Percentiles rank a stretch among this genome's conserved stretches.
Evolutionary conservation across 2,113 vertebrate species (phyloP).

Genomic region (Petromus typicus): DNA sequence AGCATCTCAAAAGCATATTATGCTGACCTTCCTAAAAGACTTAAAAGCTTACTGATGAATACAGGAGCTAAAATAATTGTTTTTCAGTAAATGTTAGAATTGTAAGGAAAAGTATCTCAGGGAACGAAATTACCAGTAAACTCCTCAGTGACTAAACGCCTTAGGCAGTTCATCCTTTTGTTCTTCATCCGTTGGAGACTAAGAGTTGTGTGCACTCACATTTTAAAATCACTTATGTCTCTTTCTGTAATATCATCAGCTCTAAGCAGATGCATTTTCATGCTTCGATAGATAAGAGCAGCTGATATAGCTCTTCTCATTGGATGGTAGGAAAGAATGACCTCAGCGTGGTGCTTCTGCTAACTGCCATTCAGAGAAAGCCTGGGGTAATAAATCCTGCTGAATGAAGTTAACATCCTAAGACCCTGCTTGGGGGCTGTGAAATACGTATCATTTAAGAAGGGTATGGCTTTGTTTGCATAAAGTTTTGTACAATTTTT

Average conservation of each 20-base stretch:
- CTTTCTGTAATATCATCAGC: not conserved
- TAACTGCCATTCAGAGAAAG: not conserved
- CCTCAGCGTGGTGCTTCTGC: not conserved
- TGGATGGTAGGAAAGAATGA: not conserved
- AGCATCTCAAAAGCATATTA: slow-evolving; percentile 31
- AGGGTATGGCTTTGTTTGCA: not conserved
- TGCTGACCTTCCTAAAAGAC: not conserved
- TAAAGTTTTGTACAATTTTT: not conserved
- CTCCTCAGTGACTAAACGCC: not conserved
- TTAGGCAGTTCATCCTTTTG: not conserved
- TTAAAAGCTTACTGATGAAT: slow-evolving; percentile 3
- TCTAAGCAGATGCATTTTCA: not conserved
- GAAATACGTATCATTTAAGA: not conserved
- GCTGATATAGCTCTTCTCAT: not conserved
- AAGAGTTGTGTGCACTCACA: not conserved
- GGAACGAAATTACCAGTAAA: not conserved
- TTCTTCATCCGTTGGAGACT: too few relatives aligned
- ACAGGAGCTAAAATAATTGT: not conserved
- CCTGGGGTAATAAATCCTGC: not conserved
- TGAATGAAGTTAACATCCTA: not conserved
- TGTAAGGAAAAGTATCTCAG: not conserved
- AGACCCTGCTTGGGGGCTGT: not conserved
- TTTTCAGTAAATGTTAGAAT: slow-evolving; percentile 21
- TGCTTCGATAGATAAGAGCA: not conserved
- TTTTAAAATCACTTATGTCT: not conserved